These are phyloP conservation scores for Glandiceps talaboti DNA, from an alignment of 53 echinoderm and acorn worm genomes.

Conservation along the genomic window DNA sequence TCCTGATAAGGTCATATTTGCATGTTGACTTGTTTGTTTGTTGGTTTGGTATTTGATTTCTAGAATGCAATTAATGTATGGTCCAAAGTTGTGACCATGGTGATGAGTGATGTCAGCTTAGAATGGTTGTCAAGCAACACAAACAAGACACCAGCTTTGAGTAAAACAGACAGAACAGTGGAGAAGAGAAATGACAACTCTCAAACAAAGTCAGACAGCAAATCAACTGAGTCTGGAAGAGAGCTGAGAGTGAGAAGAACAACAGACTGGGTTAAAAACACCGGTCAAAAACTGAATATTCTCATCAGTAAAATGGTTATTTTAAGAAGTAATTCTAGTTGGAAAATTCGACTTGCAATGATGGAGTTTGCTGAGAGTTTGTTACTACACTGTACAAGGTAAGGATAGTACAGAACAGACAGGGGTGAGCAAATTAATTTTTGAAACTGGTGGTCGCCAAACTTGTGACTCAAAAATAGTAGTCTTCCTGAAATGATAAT, in stretches of 20 bases:
- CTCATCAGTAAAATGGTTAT: constrained; percentile 56
- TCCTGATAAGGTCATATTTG: too few species aligned
- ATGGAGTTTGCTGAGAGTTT: constrained; percentile 53
- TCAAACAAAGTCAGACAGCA: background rate
- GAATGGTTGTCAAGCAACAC: background rate
- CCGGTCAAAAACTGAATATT: constrained; percentile 68
- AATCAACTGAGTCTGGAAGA: background rate
- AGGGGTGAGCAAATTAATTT: too few species aligned
- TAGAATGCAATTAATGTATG: constrained; percentile 54
- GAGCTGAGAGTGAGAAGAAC: constrained; percentile 42
- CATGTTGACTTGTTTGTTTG: too few species aligned
- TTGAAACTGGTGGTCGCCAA: too few species aligned
- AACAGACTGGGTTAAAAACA: constrained; percentile 50
- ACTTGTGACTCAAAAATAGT: too few species aligned
- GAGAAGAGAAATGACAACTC: background rate
- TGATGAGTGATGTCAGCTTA: constrained; percentile 52
- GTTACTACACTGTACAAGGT: constrained; percentile 62
- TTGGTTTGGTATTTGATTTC: too few species aligned
- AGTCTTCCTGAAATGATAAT: too few species aligned
- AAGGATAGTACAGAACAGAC: too few species aligned
- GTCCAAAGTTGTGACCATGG: constrained; percentile 59
- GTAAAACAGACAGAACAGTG: background rate
- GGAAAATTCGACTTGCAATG: constrained; percentile 71
- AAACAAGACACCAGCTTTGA: too few species aligned
- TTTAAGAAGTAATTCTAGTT: constrained; percentile 48